These are phyloP conservation scores for Chaunax sp. DNA, from an alignment of 2,797 vertebrate species.

Conservation along the genomic window DNA sequence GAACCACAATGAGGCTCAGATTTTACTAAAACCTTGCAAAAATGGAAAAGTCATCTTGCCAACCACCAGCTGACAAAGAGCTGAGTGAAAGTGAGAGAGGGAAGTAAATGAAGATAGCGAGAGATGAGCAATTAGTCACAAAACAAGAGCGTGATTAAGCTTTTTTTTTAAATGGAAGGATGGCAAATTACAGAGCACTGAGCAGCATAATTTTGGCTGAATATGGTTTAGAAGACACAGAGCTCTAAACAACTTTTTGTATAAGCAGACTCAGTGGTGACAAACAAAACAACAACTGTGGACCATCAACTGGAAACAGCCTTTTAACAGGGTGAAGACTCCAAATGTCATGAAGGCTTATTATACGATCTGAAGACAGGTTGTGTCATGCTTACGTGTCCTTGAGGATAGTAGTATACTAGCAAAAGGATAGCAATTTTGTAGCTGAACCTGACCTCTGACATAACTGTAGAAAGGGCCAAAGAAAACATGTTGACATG, in stretches of 20 bases:
- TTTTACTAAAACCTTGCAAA: conserved; percentile 4
- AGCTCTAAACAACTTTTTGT: conserved; percentile 25
- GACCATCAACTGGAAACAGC: not conserved
- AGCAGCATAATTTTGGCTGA: conserved; percentile 27
- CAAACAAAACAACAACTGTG: too few relatives aligned
- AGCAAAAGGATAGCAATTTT: not conserved
- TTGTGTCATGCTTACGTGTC: not conserved
- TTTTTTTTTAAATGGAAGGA: conserved; percentile 51
- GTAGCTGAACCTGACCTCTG: not conserved
- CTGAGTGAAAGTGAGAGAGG: conserved; percentile 20
- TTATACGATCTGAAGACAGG: not conserved
- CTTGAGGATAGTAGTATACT: not conserved
- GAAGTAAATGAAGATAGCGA: conserved; percentile 21
- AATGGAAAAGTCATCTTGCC: conserved; percentile 13
- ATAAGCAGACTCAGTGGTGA: too few relatives aligned
- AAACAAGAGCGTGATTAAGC: conserved; percentile 66
- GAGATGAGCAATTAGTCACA: conserved; percentile 48
- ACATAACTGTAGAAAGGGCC: not conserved
- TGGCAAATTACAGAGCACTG: conserved; percentile 47
- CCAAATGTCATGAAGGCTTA: not conserved
- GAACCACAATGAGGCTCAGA: conserved; percentile 12
- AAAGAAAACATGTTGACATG: not conserved
- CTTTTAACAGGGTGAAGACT: not conserved
- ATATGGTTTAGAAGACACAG: conserved; percentile 42
- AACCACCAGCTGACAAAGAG: conserved; percentile 41